These are phyloP conservation scores for Drosophila repleta DNA, from an alignment of 1,140 invertebrate species.

Conservation along the genomic window DNA sequence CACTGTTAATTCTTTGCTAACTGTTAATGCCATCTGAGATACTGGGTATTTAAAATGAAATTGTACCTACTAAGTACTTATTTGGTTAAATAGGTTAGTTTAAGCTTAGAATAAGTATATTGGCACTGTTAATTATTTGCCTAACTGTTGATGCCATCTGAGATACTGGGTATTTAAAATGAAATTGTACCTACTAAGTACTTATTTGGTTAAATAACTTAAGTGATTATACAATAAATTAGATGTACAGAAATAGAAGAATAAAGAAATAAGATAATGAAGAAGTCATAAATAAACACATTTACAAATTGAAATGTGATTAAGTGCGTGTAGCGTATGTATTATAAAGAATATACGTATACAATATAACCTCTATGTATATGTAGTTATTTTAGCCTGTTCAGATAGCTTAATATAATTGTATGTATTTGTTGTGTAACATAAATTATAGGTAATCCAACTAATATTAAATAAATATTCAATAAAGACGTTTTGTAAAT, in stretches of 20 bases:
- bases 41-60: not conserved
- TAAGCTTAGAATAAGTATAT: not conserved
- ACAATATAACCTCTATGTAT: not conserved
- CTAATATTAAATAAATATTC: slow-evolving; percentile 17
- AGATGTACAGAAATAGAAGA: too few relatives aligned
- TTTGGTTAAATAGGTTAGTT: not conserved
- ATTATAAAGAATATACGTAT: too few relatives aligned
- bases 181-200: slow-evolving; percentile 2
- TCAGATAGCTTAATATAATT: not conserved
- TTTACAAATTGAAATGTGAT: too few relatives aligned
- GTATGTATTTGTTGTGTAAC: slow-evolving; percentile 37
- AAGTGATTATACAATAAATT: too few relatives aligned
- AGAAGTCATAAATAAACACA: not conserved
- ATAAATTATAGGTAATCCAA: slow-evolving; percentile 11
- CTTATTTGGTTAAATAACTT: too few relatives aligned
- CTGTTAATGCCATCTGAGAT: not conserved
- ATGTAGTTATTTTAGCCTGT: not conserved
- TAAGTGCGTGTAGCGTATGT: too few relatives aligned
- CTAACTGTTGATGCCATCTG: slow-evolving; percentile 1
- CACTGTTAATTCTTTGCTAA: slow-evolving; percentile 2
- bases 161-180: not conserved
- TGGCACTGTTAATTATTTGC: not conserved
- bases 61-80: slow-evolving; percentile 7
- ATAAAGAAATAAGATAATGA: too few relatives aligned
- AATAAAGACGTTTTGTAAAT: slow-evolving; percentile 34